These are phyloP conservation scores for Heloderma charlesbogerti DNA, from an alignment of 2,113 vertebrate genomes.

Conservation along the genomic window DNA sequence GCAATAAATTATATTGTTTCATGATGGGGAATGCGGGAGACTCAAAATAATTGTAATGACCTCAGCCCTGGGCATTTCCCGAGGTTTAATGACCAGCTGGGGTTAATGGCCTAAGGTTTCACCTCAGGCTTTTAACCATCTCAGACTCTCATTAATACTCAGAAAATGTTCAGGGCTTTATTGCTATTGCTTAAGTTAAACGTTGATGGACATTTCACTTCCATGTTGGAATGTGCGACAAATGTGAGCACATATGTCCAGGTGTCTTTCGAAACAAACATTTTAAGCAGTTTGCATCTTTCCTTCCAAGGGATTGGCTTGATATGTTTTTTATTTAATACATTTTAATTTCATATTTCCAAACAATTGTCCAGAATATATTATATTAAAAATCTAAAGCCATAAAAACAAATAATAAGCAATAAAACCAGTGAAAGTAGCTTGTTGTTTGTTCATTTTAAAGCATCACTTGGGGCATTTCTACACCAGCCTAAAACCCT, in stretches of 20 bases:
- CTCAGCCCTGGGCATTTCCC: constrained; percentile 47
- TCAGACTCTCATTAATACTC: constrained; percentile 67
- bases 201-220: background rate
- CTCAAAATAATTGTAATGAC: constrained; percentile 29
- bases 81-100: constrained; percentile 62
- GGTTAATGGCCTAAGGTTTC: constrained; percentile 68
- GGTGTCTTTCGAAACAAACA: background rate
- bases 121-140: constrained; percentile 67
- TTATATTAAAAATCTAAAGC: background rate
- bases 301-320: background rate
- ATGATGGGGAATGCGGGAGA: background rate
- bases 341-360: background rate
- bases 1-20: constrained; percentile 1
- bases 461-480: no score
- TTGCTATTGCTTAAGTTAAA: constrained; percentile 9
- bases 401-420: background rate
- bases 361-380: background rate
- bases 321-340: background rate
- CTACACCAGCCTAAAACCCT: no score
- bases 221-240: background rate
- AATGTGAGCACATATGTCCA: background rate
- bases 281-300: background rate
- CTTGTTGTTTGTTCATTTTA: background rate
- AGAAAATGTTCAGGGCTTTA: constrained; percentile 62
- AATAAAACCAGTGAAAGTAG: background rate